Evolutionary conservation across 1,140 invertebrate species (phyloP).

Genomic region (Propsilocerus akamusi): DNA sequence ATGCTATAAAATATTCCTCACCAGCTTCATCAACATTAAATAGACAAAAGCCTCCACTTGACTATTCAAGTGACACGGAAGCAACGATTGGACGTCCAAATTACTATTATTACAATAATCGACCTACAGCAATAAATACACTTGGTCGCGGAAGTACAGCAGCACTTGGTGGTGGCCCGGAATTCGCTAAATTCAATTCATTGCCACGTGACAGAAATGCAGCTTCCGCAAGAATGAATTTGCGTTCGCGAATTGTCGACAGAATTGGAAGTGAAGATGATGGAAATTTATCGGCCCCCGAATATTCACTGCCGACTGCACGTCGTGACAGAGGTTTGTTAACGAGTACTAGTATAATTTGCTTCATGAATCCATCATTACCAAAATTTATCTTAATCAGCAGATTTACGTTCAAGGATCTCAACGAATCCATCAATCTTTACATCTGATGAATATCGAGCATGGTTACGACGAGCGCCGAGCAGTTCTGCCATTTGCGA

Average conservation of each 20-base stretch:
- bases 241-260: constrained; percentile 19
- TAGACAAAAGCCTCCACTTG: constrained; percentile 50
- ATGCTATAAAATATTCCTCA: constrained; percentile 16
- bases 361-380: neutral
- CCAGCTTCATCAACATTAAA: constrained; percentile 27
- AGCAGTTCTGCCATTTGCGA: constrained; percentile 86
- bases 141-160: constrained; percentile 28
- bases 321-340: constrained; percentile 37
- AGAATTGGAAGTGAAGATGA: constrained; percentile 58
- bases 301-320: constrained; percentile 35
- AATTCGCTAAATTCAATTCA: constrained; percentile 44
- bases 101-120: constrained; percentile 55
- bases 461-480: constrained; percentile 74
- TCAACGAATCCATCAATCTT: constrained; percentile 40
- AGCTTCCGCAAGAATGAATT: constrained; percentile 24
- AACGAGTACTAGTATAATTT: neutral
- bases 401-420: constrained; percentile 18
- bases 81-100: constrained; percentile 58
- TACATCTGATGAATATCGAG: constrained; percentile 76
- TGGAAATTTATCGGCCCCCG: constrained; percentile 62
- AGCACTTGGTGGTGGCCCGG: constrained; percentile 18
- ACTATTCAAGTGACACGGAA: constrained; percentile 90
- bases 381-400: neutral
- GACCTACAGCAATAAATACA: constrained; percentile 25
- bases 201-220: constrained; percentile 52